Evolutionary conservation across 2,888 invertebrate species (phyloP).

Genomic region (Eutolmus rufibarbis): DNA sequence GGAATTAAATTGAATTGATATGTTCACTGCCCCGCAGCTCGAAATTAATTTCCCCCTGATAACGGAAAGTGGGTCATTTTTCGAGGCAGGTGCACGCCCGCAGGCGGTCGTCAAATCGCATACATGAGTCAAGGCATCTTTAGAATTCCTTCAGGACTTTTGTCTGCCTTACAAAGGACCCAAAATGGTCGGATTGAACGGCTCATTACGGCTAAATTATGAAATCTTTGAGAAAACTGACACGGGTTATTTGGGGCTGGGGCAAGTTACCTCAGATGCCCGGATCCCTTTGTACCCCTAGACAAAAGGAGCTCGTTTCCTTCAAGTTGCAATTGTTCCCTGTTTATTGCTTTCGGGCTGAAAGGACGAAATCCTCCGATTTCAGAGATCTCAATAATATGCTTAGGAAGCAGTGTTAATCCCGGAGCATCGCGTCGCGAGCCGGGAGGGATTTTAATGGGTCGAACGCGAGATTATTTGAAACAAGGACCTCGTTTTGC

Average conservation of each 20-base stretch:
- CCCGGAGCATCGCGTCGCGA: background rate
- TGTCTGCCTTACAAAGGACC: background rate
- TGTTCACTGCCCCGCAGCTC: background rate
- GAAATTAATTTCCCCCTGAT: background rate
- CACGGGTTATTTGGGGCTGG: background rate
- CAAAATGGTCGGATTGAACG: background rate
- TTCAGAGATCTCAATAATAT: constrained; percentile 17
- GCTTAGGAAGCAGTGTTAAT: constrained; percentile 1
- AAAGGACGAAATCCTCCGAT: background rate
- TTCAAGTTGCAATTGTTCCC: background rate
- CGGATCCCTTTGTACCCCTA: background rate
- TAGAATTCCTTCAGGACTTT: background rate
- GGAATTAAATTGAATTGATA: constrained; percentile 16
- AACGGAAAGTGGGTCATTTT: background rate
- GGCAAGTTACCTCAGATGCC: background rate
- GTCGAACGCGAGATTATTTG: constrained; percentile 12
- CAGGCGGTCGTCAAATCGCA: background rate
- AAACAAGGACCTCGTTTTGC: background rate
- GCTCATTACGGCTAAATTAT: background rate
- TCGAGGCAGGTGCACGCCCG: background rate
- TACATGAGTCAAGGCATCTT: background rate
- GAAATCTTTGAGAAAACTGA: background rate
- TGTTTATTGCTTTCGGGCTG: background rate
- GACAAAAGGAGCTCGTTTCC: background rate
- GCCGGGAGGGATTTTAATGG: constrained; percentile 1